Percentiles rank a stretch among this genome's conserved stretches.
These are phyloP conservation scores for Microplitis deprimator DNA, from an alignment of 2,888 invertebrate species.

Conservation along the genomic window DNA sequence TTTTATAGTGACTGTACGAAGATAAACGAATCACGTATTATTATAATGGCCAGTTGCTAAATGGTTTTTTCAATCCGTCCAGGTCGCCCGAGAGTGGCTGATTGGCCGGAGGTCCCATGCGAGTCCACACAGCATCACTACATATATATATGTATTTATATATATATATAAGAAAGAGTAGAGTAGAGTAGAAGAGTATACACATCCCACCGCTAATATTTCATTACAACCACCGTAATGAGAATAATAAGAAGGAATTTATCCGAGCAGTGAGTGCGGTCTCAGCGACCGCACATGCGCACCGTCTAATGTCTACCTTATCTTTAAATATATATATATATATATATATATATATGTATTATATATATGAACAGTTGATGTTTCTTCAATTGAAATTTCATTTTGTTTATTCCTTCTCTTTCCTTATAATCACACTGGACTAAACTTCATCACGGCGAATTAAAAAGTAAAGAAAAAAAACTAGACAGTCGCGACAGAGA, in stretches of 20 bases:
- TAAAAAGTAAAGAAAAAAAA: constrained; percentile 20
- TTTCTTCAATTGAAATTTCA: constrained; percentile 42
- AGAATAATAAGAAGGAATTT: constrained; percentile 70
- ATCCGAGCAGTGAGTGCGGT: constrained; percentile 56
- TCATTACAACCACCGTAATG: constrained; percentile 69
- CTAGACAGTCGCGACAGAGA: constrained; percentile 29
- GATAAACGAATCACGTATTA: constrained; percentile 72
- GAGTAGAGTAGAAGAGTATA: constrained; percentile 18
- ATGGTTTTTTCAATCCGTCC: constrained; percentile 70
- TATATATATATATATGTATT: constrained; percentile 21
- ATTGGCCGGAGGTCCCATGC: constrained; percentile 39
- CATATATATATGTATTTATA: constrained; percentile 12
- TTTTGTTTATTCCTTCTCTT: constrained; percentile 31
- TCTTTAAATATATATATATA: constrained; percentile 22
- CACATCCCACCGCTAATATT: constrained; percentile 62
- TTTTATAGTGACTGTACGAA: constrained; percentile 51
- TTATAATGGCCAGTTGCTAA: constrained; percentile 72
- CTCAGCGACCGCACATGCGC: constrained; percentile 14
- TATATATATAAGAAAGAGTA: constrained; percentile 4
- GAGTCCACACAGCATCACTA: constrained; percentile 1
- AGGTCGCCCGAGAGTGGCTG: constrained; percentile 45
- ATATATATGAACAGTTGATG: constrained; percentile 15
- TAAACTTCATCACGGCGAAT: neutral
- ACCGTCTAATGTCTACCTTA: constrained; percentile 29
- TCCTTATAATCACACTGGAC: neutral